Evolutionary conservation across 2,888 invertebrate genomes (phyloP), one percentile per base, ranked within the genome.

Genomic region (Conchocele bisecta): DNA sequence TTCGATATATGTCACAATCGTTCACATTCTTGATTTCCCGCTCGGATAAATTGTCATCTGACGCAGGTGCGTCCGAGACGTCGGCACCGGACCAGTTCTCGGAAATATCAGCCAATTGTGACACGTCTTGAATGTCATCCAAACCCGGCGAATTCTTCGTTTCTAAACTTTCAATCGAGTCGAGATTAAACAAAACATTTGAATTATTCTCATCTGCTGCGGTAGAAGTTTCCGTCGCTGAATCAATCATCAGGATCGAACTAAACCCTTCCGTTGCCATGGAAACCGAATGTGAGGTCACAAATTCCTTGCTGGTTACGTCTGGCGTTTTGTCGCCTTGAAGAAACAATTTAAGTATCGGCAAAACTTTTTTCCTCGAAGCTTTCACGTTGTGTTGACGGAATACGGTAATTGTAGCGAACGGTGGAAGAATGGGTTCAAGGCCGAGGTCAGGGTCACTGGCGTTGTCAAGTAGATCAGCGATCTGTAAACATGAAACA

Each of bases 301-400:
- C 56, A 53, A 77, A 73, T 20, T 77, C 77, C 46, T 73, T 73
- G 29, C 67, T 73, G 0, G 64, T 48, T 5, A 57, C 46, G 44
- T 70, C 69, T 2, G 69, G 69, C 17, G 77, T 73, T 4, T 44
- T 24, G n/a, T 67, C 77, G 13, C 77, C 77, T 48, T 64, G 50
- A 6, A 87, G 65, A 65, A 83, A 84, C 6, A 75, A 70, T 50
- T 80, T 82, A 26, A 91, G 58, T 7, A 89, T 65, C 0, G 91
- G 91, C 44, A 90, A 74, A 41, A 91, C 85, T 61, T 84, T 78
- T 80, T 91, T 91, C 17, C 91, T 66, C 0, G 89, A 89, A 2
- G 89, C 88, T 39, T 78, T 77, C 2, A 85, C 73, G 63, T 90
- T 90, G 29, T 81, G 84, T 77, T 91, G 91, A 9, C 72, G 61